A percentile compares a stretch with the other conserved stretches of the same genome.
phyloP scores from a whole-genome alignment of 2,113 vertebrate genomes.

The Hippocampus guttulatus region DNA sequence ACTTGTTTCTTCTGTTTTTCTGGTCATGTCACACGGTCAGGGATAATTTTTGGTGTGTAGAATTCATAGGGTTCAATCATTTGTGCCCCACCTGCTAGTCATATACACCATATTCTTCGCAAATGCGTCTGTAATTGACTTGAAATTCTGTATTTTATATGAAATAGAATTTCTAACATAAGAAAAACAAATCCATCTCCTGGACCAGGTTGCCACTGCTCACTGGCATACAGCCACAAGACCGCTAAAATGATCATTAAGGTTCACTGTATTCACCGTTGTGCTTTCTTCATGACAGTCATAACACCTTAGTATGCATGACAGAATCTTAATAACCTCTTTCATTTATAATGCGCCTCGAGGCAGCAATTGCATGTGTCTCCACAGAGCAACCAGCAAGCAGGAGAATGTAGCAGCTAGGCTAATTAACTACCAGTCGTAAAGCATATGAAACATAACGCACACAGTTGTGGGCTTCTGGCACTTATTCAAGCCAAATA shows the following conservation, averaged over 20 bases:
- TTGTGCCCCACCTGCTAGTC: no score
- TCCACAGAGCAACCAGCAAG: slow-evolving; percentile 55
- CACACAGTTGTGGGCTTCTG: slow-evolving; percentile 31
- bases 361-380: slow-evolving; percentile 63
- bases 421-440: slow-evolving; percentile 66
- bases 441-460: slow-evolving; percentile 49
- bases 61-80: no score
- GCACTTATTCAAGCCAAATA: slow-evolving; percentile 29
- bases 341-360: slow-evolving; percentile 71
- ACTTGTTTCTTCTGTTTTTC: no score
- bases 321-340: slow-evolving; percentile 72
- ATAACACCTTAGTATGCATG: slow-evolving; percentile 66
- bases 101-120: not conserved
- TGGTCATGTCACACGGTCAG: no score
- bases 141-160: not conserved
- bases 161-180: not conserved
- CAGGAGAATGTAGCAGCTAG: slow-evolving; percentile 58
- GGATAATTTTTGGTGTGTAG: no score
- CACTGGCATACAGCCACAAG: slow-evolving; percentile 12
- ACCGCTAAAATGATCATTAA: slow-evolving; percentile 51
- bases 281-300: slow-evolving; percentile 61
- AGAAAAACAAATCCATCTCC: not conserved
- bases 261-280: slow-evolving; percentile 38
- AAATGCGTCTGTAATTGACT: not conserved
- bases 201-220: not conserved